Percentiles rank a stretch among this genome's conserved stretches.
Evolutionary conservation across 2,888 invertebrate genomes (phyloP).

Genomic region (Drosophila formosana): DNA sequence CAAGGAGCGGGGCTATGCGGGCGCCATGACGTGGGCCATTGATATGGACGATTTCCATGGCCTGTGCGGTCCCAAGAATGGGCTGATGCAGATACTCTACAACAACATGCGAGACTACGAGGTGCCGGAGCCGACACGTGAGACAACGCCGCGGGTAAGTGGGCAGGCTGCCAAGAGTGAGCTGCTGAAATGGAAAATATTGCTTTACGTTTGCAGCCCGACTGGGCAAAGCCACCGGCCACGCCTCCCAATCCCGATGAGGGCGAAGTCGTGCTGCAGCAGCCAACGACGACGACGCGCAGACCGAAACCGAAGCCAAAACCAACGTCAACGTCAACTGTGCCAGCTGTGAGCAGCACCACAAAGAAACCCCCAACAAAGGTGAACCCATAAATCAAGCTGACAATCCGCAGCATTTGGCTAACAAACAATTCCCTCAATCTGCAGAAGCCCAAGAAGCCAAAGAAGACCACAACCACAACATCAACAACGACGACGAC

Average conservation of each 20-base stretch:
- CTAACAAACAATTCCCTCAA: background rate
- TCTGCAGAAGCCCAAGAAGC: conserved; percentile 78
- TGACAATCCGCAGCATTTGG: background rate
- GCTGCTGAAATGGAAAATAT: conserved; percentile 30
- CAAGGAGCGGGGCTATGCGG: conserved; percentile 92
- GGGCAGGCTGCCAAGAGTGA: conserved; percentile 48
- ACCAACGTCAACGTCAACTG: conserved; percentile 69
- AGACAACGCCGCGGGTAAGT: conserved; percentile 89
- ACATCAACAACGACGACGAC: conserved; percentile 56
- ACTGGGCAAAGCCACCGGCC: conserved; percentile 92
- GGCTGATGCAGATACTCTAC: conserved; percentile 90
- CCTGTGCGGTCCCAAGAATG: conserved; percentile 91
- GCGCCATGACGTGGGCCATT: conserved; percentile 97
- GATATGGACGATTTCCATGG: conserved; percentile 95
- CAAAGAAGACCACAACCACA: conserved; percentile 72
- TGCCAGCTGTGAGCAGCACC: conserved; percentile 53
- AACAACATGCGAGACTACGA: conserved; percentile 89
- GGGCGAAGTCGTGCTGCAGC: conserved; percentile 45
- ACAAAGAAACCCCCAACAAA: conserved; percentile 68
- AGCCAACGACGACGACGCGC: conserved; percentile 77
- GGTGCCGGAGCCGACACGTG: conserved; percentile 89
- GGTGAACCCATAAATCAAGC: conserved; percentile 41
- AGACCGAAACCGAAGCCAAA: conserved; percentile 75
- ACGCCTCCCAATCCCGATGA: conserved; percentile 87
- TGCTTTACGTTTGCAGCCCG: conserved; percentile 87